Percentiles rank a stretch among this genome's conserved stretches.
Conservation (phyloP, 1,140 invertebrate genomes). For the Panulirus ornatus region DNA sequence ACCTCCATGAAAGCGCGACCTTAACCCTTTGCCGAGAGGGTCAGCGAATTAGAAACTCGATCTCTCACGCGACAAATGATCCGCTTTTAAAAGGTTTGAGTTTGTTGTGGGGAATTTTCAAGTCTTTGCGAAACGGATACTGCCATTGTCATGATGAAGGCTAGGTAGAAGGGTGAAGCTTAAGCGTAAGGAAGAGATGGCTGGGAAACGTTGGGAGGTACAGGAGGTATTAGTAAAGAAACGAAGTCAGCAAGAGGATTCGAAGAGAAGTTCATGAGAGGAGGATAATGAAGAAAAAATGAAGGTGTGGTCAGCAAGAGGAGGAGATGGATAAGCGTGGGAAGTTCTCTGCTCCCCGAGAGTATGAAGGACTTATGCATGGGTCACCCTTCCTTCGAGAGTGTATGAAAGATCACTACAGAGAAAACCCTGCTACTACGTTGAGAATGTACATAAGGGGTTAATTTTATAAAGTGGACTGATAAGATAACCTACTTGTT, state of each 20-base stretch:
- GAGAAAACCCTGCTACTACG: too few relatives aligned
- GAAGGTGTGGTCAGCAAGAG: too few relatives aligned
- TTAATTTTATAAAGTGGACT: too few relatives aligned
- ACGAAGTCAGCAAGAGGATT: too few relatives aligned
- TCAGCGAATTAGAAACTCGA: conserved; percentile 46
- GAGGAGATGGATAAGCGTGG: too few relatives aligned
- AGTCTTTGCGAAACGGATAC: conserved; percentile 64
- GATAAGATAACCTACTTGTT: too few relatives aligned
- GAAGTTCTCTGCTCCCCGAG: too few relatives aligned
- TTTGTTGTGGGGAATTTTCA: conserved; percentile 60
- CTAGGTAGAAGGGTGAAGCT: background rate
- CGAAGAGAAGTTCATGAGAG: background rate
- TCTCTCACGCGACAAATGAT: conserved; percentile 23
- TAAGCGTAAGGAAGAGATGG: background rate
- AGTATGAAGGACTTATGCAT: too few relatives aligned
- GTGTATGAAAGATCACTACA: too few relatives aligned
- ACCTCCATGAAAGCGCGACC: background rate
- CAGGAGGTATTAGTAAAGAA: background rate
- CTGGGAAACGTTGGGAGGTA: background rate
- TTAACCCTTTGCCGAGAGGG: background rate
- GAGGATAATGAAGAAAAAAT: background rate
- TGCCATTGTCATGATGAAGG: conserved; percentile 42
- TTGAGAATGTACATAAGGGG: too few relatives aligned
- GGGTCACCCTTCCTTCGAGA: too few relatives aligned
- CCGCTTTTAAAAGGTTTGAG: conserved; percentile 51